These are phyloP conservation scores for Dolomedes plantarius DNA, from an alignment of 2,888 invertebrate species.

Conservation along the genomic window DNA sequence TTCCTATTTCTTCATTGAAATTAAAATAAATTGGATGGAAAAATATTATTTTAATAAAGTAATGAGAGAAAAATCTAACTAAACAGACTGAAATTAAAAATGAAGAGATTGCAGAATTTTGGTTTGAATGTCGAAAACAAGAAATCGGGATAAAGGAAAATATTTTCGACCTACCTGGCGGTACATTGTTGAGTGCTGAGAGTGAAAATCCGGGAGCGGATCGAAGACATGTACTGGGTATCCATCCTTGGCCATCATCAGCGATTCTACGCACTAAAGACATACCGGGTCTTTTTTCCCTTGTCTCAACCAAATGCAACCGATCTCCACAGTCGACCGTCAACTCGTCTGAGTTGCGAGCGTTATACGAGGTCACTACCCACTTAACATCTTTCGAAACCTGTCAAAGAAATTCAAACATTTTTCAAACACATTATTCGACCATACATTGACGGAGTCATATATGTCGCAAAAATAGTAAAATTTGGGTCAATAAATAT, in stretches of 20 bases:
- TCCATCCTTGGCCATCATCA: conserved; percentile 51
- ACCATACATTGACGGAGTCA: neutral
- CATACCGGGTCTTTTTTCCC: conserved; percentile 19
- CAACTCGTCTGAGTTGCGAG: conserved; percentile 28
- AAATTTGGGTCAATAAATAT: too few species aligned
- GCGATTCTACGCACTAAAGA: conserved; percentile 39
- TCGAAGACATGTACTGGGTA: conserved; percentile 36
- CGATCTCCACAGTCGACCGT: conserved; percentile 36
- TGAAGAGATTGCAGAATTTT: too few species aligned
- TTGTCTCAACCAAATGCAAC: conserved; percentile 19
- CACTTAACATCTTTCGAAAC: conserved; percentile 28
- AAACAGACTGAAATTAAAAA: too few species aligned
- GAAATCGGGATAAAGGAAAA: too few species aligned
- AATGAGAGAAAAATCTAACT: too few species aligned
- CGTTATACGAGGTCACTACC: conserved; percentile 28
- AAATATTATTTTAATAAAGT: too few species aligned
- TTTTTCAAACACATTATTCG: too few species aligned
- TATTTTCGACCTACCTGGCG: conserved; percentile 18
- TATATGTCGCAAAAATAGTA: neutral
- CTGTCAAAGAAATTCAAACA: conserved; percentile 22
- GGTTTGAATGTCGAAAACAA: too few species aligned
- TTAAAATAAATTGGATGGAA: too few species aligned
- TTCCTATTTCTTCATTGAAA: too few species aligned
- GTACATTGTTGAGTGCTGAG: conserved; percentile 22
- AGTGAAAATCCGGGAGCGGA: conserved; percentile 22